A percentile compares a stretch with the other conserved stretches of the same genome.
Conservation (phyloP, 2,888 invertebrate genomes). For the Athetis lepigone region DNA sequence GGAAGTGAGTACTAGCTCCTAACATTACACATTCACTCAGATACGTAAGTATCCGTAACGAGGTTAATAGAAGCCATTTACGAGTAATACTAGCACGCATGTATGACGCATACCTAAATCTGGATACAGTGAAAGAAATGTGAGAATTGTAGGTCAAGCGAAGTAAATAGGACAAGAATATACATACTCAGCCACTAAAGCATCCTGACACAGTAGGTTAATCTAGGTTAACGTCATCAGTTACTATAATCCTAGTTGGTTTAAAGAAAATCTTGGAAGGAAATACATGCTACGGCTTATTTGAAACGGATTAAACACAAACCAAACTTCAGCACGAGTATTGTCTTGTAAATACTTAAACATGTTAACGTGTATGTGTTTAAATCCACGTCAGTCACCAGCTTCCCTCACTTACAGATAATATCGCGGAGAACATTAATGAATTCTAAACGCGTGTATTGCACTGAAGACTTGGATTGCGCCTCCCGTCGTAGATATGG, state of each 20-base stretch:
- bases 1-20: constrained; percentile 80
- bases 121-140: neutral
- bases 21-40: neutral
- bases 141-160: neutral
- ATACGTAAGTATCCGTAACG: neutral
- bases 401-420: constrained; percentile 46
- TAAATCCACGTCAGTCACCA: constrained; percentile 47
- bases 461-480: constrained; percentile 37
- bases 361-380: constrained; percentile 29
- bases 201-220: neutral
- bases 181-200: neutral
- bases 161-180: neutral
- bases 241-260: neutral
- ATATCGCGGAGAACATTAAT: constrained; percentile 48
- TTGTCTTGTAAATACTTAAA: constrained; percentile 16
- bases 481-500: constrained; percentile 39
- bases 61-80: constrained; percentile 3
- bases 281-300: constrained; percentile 3
- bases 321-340: constrained; percentile 6
- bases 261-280: neutral
- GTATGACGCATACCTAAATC: neutral
- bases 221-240: neutral
- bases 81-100: neutral
- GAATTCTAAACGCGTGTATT: constrained; percentile 54
- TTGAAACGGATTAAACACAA: constrained; percentile 22